Conservation (phyloP, 2,888 invertebrate species). For the Nezara viridula region DNA sequence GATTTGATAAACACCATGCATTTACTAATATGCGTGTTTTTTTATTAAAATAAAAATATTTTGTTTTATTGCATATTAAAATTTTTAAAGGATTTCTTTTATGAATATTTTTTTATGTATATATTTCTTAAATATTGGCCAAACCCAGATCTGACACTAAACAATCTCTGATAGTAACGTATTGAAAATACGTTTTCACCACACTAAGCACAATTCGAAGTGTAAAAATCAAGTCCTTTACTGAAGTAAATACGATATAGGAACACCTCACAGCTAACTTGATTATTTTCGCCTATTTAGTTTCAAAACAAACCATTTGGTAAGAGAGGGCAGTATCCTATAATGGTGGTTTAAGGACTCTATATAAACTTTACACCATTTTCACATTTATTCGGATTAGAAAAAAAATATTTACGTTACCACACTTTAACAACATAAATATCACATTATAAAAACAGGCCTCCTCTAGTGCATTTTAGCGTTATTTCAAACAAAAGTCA, state of each 20-base stretch:
- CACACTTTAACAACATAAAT: not conserved
- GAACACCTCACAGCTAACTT: not conserved
- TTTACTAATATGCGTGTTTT: too few relatives aligned
- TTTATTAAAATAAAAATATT: too few relatives aligned
- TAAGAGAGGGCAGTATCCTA: constrained; percentile 7
- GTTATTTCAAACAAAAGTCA: not conserved
- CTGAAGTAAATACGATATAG: not conserved
- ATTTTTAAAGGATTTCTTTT: too few relatives aligned
- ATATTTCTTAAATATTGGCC: too few relatives aligned
- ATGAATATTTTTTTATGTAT: too few relatives aligned
- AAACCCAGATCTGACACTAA: too few relatives aligned
- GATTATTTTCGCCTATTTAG: not conserved
- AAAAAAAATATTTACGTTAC: not conserved
- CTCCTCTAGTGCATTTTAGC: not conserved
- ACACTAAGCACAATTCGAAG: not conserved
- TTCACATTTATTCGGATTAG: constrained; percentile 5
- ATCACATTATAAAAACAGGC: not conserved
- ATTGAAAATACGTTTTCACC: not conserved
- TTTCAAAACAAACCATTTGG: not conserved
- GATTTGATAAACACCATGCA: too few relatives aligned
- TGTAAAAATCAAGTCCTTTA: not conserved
- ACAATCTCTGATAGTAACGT: too few relatives aligned
- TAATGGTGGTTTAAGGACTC: not conserved
- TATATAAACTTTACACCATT: not conserved
- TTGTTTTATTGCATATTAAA: too few relatives aligned